A percentile compares a stretch with the other conserved stretches of the same genome.
Evolutionary conservation across 64 coral and sea anemone species (phyloP).

Genomic region (Stichodactyla helianthus): DNA sequence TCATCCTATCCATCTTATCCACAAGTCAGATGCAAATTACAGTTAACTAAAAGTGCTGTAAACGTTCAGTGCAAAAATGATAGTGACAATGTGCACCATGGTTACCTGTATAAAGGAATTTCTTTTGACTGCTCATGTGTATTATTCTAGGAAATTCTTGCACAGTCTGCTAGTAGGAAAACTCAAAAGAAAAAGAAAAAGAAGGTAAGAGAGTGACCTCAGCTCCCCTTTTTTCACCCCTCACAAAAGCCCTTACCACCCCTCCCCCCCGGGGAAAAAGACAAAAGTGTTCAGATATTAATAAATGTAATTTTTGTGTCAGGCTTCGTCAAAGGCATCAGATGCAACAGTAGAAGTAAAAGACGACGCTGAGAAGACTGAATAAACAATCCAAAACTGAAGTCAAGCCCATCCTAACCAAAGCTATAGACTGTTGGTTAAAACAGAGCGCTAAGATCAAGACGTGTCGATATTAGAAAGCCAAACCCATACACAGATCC

Average conservation of each 20-base stretch:
- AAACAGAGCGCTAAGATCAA: no score
- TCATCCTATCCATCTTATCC: no score
- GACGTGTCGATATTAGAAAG: no score
- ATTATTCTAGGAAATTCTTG: slow-evolving; percentile 63
- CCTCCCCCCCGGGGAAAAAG: not conserved
- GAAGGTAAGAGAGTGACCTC: slow-evolving; percentile 44
- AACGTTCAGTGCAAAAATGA: no score
- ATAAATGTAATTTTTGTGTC: not conserved
- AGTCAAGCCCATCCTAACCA: not conserved
- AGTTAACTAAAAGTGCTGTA: no score
- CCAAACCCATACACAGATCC: no score
- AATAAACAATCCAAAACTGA: not conserved
- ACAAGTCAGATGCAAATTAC: no score
- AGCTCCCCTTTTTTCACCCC: not conserved
- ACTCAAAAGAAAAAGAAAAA: slow-evolving; percentile 95
- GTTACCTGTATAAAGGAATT: not conserved
- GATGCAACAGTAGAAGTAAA: slow-evolving; percentile 21
- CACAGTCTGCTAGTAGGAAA: slow-evolving; percentile 80
- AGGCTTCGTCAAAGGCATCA: slow-evolving; percentile 34
- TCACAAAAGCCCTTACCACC: not conserved
- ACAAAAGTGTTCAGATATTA: not conserved
- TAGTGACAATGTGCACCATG: no score
- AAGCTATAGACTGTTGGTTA: no score
- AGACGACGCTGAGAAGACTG: not conserved
- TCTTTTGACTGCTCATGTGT: not conserved